Evolutionary conservation across 2,888 invertebrate species (phyloP).

Genomic region (Leptopterna dolabrata): DNA sequence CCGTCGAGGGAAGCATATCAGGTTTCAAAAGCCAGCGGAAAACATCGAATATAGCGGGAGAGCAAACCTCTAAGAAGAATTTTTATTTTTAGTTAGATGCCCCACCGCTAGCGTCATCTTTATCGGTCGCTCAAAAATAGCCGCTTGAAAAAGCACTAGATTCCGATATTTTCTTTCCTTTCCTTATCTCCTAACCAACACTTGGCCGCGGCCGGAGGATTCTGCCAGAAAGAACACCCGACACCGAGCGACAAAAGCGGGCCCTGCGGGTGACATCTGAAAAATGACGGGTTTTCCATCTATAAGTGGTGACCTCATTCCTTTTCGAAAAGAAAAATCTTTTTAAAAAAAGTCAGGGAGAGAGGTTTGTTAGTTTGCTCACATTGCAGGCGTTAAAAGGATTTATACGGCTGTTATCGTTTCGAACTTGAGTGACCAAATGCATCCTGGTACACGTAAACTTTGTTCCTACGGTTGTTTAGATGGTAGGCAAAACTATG

Average conservation of each 20-base stretch:
- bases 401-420: not conserved
- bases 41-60: not conserved
- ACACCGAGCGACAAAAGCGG: constrained; percentile 3
- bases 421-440: no score
- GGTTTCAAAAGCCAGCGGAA: not conserved
- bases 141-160: not conserved
- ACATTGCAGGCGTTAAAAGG: not conserved
- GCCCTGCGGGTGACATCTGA: not conserved
- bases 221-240: not conserved
- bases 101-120: not conserved
- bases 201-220: not conserved
- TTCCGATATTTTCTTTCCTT: not conserved
- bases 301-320: constrained; percentile 1
- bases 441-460: no score
- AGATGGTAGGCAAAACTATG: no score
- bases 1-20: not conserved
- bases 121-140: not conserved
- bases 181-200: not conserved
- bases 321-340: not conserved
- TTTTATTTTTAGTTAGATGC: not conserved
- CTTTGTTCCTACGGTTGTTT: no score
- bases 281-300: constrained; percentile 3
- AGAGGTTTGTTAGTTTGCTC: not conserved
- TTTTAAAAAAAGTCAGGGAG: not conserved
- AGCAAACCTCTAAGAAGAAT: not conserved